A percentile compares a stretch with the other conserved stretches of the same genome.
phyloP scores from a whole-genome alignment of 2,113 vertebrate species.

The Tamias sibiricus region DNA sequence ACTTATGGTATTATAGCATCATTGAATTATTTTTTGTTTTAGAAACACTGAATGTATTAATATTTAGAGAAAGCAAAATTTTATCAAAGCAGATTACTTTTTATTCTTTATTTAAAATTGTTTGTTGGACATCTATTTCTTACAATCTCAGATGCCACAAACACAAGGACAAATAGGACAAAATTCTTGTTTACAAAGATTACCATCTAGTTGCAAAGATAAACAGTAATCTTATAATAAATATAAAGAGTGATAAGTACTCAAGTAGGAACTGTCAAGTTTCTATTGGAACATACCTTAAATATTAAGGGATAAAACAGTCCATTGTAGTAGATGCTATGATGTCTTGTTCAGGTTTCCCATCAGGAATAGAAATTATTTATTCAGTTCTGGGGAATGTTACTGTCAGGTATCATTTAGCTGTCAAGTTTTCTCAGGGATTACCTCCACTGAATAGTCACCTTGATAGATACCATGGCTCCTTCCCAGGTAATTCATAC shows the following conservation, averaged over 20 bases:
- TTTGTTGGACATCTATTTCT: not conserved
- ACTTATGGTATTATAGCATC: not conserved
- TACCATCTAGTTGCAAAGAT: not conserved
- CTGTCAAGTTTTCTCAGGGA: not conserved
- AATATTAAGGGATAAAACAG: not conserved
- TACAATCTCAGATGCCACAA: not conserved
- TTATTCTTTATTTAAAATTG: not conserved
- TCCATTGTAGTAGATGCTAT: not conserved
- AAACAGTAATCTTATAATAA: not conserved
- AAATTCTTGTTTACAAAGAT: constrained; percentile 2
- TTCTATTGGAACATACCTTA: not conserved
- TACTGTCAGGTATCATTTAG: not conserved
- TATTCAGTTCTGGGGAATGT: not conserved
- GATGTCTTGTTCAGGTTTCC: not conserved
- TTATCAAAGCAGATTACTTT: not conserved
- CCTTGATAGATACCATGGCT: not conserved
- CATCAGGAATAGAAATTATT: not conserved
- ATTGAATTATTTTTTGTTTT: constrained; percentile 11
- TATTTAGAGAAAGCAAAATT: not conserved
- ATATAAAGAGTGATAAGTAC: not conserved
- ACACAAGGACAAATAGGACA: not conserved
- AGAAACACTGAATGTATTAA: not conserved
- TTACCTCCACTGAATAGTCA: not conserved
- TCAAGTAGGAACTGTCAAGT: not conserved
- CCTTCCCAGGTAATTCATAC: not conserved